Percentiles rank a stretch among this genome's conserved stretches.
Evolutionary conservation across 2,113 vertebrate species (phyloP).

Genomic region (Planiliza haematocheilus): DNA sequence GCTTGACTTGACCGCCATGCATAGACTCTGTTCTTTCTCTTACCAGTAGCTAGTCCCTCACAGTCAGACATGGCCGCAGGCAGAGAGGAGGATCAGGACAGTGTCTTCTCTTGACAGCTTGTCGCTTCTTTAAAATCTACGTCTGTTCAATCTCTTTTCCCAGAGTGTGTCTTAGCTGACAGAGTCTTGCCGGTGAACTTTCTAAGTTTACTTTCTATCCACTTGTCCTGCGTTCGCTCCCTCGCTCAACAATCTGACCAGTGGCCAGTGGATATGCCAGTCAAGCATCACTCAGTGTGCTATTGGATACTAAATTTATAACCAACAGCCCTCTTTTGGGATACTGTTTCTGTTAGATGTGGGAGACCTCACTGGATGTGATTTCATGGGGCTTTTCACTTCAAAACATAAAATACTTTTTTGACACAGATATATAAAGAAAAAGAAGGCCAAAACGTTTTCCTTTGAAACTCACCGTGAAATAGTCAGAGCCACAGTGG

Average conservation of each 20-base stretch:
- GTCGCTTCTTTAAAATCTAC: slow-evolving; percentile 9
- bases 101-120: slow-evolving; percentile 40
- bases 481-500: slow-evolving; percentile 2
- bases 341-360: slow-evolving; percentile 46
- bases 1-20: neutral
- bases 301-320: slow-evolving; percentile 98
- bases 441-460: neutral
- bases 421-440: neutral
- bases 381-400: slow-evolving; percentile 30
- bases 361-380: slow-evolving; percentile 14
- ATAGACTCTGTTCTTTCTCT: slow-evolving; percentile 69
- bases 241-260: slow-evolving; percentile 58
- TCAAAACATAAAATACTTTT: neutral
- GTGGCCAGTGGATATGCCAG: slow-evolving; percentile 86
- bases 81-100: slow-evolving; percentile 41
- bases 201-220: slow-evolving; percentile 32
- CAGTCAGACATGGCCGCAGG: slow-evolving; percentile 92
- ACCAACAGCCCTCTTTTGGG: slow-evolving; percentile 84
- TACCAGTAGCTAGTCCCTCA: slow-evolving; percentile 92
- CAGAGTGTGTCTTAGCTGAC: neutral
- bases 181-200: slow-evolving; percentile 13
- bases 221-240: slow-evolving; percentile 25
- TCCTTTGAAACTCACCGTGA: slow-evolving; percentile 1
- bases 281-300: slow-evolving; percentile 80
- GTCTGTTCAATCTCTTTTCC: neutral